Evolutionary conservation across 2,113 vertebrate genomes (phyloP), one percentile per base, ranked within the genome.

Genomic region (Pomatostomus ruficeps): DNA sequence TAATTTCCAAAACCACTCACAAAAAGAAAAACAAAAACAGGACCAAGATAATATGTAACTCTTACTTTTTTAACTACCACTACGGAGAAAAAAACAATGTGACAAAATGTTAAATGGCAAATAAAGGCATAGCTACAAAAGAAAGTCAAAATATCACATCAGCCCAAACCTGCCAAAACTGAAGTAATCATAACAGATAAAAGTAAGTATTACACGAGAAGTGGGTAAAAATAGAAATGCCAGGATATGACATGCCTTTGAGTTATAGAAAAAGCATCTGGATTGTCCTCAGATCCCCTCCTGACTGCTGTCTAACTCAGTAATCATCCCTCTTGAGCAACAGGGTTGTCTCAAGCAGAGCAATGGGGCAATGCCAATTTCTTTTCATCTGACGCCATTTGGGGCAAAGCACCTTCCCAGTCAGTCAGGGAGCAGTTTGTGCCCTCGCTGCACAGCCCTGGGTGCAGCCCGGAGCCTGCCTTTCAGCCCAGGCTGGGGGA

Each of bases 231-330:
- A 96, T 89, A 97, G 95, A 95, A 92, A 46, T 72, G 65, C 83
- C 82, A 72, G 76, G 63, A 74, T 87, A 48, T 55, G 78, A 93
- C 80, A 88, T 92, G 94, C 85, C 95, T 94, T 86, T 51, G 7
- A 96, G 94, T 87, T 73, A 94, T 2, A 91, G 88, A 78, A 95
- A 82, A 88, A 78, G 85, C 90, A 95, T 97, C 87, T 94, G 85
- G 82, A 91, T 81, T 85, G 91, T 89, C 94, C 96, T 97, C 80
- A 94, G n/a, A 83, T 96, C 65, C 85, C 93, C 92, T 94, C 82
- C 54, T 33, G 83, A 79, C 71, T 94, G 70, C 88, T 93, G 92
- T 92, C 93, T 78, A 81, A 85, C 72, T 66, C 38, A 0, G 86
- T 71, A 61, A 76, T 15, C 58, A 11, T 90, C 78, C 85, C 87